Conservation (phyloP, 2,113 vertebrate genomes). For the Zeus faber region DNA sequence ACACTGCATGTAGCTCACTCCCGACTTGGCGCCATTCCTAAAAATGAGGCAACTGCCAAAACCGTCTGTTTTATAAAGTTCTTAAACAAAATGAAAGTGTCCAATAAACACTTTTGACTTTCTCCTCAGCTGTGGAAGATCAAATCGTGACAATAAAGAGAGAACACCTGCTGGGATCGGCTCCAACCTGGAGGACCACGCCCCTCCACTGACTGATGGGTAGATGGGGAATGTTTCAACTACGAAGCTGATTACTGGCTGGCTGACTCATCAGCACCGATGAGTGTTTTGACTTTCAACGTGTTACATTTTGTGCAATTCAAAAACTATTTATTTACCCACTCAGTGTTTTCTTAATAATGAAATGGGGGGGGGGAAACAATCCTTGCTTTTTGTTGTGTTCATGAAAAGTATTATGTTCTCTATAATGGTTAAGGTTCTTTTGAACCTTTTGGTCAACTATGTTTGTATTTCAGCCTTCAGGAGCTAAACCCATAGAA, state of each 20-base stretch:
- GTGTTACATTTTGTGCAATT: slow-evolving; percentile 88
- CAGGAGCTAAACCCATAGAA: neutral
- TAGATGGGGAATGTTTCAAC: neutral
- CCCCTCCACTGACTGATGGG: slow-evolving; percentile 20
- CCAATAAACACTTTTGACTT: neutral
- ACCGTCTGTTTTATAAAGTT: no score
- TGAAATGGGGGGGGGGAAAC: neutral
- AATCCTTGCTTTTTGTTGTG: slow-evolving; percentile 60
- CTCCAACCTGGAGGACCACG: neutral
- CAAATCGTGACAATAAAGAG: slow-evolving; percentile 85
- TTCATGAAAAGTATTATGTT: slow-evolving; percentile 54
- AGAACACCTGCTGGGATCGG: neutral
- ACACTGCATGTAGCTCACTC: no score
- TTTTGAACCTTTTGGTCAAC: slow-evolving; percentile 21
- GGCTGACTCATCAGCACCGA: neutral
- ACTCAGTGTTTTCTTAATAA: slow-evolving; percentile 76
- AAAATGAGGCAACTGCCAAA: no score
- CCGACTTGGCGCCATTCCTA: no score
- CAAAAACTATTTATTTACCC: slow-evolving; percentile 92
- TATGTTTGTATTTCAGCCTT: slow-evolving; percentile 20
- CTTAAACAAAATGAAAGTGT: no score
- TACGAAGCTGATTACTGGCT: neutral
- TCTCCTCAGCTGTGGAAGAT: slow-evolving; percentile 95
- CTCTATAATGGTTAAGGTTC: slow-evolving; percentile 33
- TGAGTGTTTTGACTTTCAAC: slow-evolving; percentile 58